Base-by-base conservation (phyloP, 2,888 invertebrate genomes). In the Eupithecia subfuscata region DNA sequence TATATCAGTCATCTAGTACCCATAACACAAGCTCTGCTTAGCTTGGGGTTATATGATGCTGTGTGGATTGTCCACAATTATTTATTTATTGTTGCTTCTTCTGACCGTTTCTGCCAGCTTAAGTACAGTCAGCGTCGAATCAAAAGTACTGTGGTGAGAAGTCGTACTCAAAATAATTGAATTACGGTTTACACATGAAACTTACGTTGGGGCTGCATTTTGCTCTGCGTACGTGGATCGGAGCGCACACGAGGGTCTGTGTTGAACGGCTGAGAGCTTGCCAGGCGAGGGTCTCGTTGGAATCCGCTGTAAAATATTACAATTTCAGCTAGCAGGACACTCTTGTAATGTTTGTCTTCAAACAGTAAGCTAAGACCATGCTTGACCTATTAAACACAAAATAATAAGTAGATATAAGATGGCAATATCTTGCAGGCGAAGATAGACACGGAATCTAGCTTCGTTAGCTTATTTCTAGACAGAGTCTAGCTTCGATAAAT, bases 221-320 rank as follows among this genome's bases (percentile, higher is more conserved):
- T 96, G 43, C 87, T 73, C 81, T 96, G 96, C 68, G 93, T 95
- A 80, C 97, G 95, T 1, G 97, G 97, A 90, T 97, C 97, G 76
- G 95, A 91, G 34, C 96, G 93, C 85, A 96, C 96, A 75, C 97
- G 95, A 40, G 97, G 96, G 87, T 96, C 96, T 30, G 89, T 75
- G 75, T 86, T 92, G 89, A 95, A 96, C 48, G 79, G 74, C 69
- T 88, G 81, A 79, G 90, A 85, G 78, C 82, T 82, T 3, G 91
- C 84, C 75, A 92, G 87, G 0, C 96, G 92, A 6, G 95, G 95
- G 86, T 95, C 95, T 60, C 95, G 92, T 30, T 89, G 90, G 86
- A 91, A 92, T 65, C 86, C 82, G 11, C 88, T 88, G 79, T 25
- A 22, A 60, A 60, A 60, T 60, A 48, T n/a, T 18, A 48, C 0